Conservation (phyloP, 2,797 vertebrate genomes). For the Sphenodon punctatus region DNA sequence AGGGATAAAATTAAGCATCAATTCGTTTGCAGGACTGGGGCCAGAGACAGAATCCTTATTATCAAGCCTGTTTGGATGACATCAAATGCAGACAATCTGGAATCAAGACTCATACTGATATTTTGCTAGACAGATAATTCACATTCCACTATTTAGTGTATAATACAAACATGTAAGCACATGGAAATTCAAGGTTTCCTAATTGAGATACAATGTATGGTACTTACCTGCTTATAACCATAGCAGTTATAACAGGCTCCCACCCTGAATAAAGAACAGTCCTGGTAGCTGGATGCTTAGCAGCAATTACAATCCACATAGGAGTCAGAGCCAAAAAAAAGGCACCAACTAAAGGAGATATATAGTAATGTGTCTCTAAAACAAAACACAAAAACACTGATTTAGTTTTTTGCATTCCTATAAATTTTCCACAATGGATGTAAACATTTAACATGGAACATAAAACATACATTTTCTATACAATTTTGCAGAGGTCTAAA, state of each 20-base stretch:
- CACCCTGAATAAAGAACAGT: conserved; percentile 95
- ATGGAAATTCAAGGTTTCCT: too few relatives aligned
- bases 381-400: neutral
- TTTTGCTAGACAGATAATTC: too few relatives aligned
- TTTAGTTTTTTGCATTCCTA: neutral
- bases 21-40: too few relatives aligned
- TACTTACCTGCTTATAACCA: conserved; percentile 95
- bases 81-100: too few relatives aligned
- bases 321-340: conserved; percentile 96
- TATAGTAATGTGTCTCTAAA: conserved; percentile 88
- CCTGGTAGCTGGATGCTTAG: conserved; percentile 94
- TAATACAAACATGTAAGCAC: too few relatives aligned
- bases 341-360: conserved; percentile 91
- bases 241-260: conserved; percentile 97
- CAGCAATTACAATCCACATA: conserved; percentile 93
- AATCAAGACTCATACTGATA: too few relatives aligned
- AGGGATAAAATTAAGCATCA: too few relatives aligned
- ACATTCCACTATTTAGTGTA: too few relatives aligned
- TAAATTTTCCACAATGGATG: neutral
- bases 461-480: neutral
- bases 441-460: neutral
- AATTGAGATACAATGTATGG: neutral
- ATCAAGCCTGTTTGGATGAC: too few relatives aligned
- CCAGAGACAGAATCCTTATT: too few relatives aligned
- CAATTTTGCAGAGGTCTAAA: too few relatives aligned